A percentile compares a stretch with the other conserved stretches of the same genome.
Evolutionary conservation across 2,797 vertebrate genomes (phyloP).

Genomic region (Cygnus olor): DNA sequence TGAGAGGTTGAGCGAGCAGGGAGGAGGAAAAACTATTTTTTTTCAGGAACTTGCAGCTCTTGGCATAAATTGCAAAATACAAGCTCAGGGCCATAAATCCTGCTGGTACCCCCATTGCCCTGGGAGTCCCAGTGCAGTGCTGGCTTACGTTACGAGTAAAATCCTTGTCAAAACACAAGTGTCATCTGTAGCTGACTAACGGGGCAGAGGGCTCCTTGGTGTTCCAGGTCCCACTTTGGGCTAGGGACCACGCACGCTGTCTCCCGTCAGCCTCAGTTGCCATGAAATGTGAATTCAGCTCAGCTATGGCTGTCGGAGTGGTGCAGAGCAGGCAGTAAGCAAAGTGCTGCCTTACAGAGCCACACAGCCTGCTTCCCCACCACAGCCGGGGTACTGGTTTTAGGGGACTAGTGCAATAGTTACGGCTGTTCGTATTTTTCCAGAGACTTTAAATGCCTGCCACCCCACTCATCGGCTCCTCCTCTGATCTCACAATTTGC

Average conservation of each 20-base stretch:
- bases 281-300: neutral
- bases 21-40: neutral
- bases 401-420: neutral
- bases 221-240: neutral
- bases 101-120: neutral
- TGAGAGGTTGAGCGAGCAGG: neutral
- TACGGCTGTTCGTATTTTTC: neutral
- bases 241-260: rapidly evolving
- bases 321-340: neutral
- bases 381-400: neutral
- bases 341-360: neutral
- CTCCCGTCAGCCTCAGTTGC: neutral
- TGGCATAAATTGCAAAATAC: neutral
- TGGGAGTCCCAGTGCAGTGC: neutral
- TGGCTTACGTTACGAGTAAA: neutral
- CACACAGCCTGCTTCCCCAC: neutral
- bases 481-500: neutral
- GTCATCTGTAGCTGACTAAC: neutral
- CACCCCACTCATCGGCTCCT: neutral
- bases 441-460: neutral
- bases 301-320: neutral
- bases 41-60: neutral
- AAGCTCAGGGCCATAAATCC: neutral
- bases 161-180: neutral
- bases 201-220: neutral